Conservation (phyloP, 2,797 vertebrate species). For the Spinibarbus caldwelli region DNA sequence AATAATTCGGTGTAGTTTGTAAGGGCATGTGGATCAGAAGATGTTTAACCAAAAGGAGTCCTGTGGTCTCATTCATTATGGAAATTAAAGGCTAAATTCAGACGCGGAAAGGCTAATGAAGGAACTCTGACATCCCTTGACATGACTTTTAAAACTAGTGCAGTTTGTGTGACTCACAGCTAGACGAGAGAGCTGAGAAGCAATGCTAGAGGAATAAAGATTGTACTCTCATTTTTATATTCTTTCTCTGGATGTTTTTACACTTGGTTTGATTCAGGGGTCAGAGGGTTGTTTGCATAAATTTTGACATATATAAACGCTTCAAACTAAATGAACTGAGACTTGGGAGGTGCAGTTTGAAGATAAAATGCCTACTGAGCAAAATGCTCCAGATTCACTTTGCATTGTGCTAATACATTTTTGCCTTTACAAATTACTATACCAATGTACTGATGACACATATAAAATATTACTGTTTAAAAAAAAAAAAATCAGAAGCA, state of each 20-base stretch:
- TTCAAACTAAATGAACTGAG: not conserved
- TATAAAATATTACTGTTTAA: not conserved
- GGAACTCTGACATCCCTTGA: conserved; percentile 52
- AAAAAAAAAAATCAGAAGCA: not conserved
- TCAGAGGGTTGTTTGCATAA: not conserved
- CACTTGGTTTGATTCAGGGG: not conserved
- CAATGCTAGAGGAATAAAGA: not conserved
- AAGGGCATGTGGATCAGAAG: conserved; percentile 58
- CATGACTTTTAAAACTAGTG: conserved; percentile 57
- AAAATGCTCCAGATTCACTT: not conserved
- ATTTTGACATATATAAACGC: not conserved
- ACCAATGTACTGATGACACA: not conserved
- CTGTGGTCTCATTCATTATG: conserved; percentile 59
- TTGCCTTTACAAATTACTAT: not conserved
- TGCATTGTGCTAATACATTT: not conserved
- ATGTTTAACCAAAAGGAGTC: conserved; percentile 56
- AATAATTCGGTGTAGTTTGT: conserved; percentile 59
- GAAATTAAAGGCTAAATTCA: conserved; percentile 61
- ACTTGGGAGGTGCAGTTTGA: too few species aligned
- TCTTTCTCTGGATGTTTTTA: not conserved
- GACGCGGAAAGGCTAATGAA: conserved; percentile 58
- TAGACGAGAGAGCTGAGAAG: not conserved
- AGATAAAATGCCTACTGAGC: too few species aligned
- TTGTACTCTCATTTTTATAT: not conserved
- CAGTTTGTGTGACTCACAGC: conserved; percentile 11